Conservation (phyloP, 2,888 invertebrate genomes). For the Cerceris ruficornis region DNA sequence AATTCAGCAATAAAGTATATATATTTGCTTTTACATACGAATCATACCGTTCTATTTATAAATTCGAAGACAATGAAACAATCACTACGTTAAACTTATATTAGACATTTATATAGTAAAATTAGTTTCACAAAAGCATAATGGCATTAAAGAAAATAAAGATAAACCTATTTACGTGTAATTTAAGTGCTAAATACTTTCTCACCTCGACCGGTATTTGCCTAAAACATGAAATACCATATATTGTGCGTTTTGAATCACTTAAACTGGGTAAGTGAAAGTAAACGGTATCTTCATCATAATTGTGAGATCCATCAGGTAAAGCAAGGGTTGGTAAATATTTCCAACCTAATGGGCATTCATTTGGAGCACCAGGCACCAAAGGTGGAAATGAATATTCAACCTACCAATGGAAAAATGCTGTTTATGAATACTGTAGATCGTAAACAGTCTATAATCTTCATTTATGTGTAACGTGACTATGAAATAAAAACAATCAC, state of each 20-base stretch:
- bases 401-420: constrained; percentile 83
- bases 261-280: constrained; percentile 96
- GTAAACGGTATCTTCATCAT: constrained; percentile 96
- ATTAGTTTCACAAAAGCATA: too few species aligned
- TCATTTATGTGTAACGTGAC: neutral
- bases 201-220: constrained; percentile 96
- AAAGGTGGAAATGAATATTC: constrained; percentile 97
- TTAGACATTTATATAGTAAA: too few species aligned
- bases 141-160: too few species aligned
- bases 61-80: too few species aligned
- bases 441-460: neutral
- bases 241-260: constrained; percentile 93
- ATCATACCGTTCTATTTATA: too few species aligned
- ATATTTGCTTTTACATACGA: too few species aligned
- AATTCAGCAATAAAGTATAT: too few species aligned
- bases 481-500: too few species aligned
- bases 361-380: constrained; percentile 88
- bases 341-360: constrained; percentile 96
- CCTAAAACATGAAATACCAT: constrained; percentile 98
- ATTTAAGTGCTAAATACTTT: constrained; percentile 3
- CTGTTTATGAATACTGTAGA: constrained; percentile 7
- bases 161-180: too few species aligned
- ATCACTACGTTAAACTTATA: too few species aligned
- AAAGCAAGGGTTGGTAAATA: constrained; percentile 97
- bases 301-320: constrained; percentile 99